Conservation (phyloP, 2,797 vertebrate genomes). For the Sciurus carolinensis region DNA sequence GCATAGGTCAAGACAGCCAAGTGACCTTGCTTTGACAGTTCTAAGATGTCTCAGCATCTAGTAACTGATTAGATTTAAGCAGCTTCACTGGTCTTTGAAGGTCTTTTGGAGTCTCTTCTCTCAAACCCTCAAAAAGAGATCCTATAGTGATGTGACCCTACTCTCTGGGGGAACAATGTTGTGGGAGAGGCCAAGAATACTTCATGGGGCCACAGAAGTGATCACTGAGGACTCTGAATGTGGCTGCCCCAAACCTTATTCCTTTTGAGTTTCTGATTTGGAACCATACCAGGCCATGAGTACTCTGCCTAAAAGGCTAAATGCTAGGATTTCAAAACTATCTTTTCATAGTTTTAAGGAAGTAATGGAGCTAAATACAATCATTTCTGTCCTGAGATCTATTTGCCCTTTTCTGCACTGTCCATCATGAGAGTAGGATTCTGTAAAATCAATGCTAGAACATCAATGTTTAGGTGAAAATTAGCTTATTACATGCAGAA, state of each 20-base stretch:
- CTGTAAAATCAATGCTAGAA: background rate
- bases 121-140: background rate
- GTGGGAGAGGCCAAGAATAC: background rate
- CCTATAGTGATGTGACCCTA: fast-evolving
- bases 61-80: background rate
- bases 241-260: background rate
- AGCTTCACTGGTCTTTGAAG: background rate
- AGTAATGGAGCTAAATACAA: background rate
- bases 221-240: background rate
- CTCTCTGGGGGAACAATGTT: background rate
- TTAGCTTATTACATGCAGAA: background rate
- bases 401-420: background rate
- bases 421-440: background rate
- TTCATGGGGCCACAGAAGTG: background rate
- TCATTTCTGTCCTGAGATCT: background rate
- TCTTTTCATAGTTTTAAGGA: background rate
- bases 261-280: background rate
- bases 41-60: background rate
- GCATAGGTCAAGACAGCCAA: background rate
- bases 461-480: slow-evolving; percentile 14
- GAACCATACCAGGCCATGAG: background rate
- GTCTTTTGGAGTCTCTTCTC: background rate
- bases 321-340: background rate
- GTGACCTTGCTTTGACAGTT: background rate
- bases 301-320: background rate